Evolutionary conservation across 2,797 vertebrate species (phyloP).

Genomic region (Heterohyrax brucei): DNA sequence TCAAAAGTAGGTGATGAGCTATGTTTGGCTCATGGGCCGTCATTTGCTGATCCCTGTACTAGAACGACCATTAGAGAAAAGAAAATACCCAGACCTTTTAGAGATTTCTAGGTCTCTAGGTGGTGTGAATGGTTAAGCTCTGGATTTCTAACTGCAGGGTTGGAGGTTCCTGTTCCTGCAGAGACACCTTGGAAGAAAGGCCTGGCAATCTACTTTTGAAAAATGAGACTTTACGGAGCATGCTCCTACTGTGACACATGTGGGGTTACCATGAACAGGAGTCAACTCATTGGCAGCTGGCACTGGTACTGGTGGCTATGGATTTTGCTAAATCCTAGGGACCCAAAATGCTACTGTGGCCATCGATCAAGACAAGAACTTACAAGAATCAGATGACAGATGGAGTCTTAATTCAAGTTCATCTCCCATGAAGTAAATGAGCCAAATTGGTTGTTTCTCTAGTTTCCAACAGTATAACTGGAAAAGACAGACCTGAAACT

Average conservation of each 20-base stretch:
- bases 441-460: neutral
- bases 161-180: too few species aligned
- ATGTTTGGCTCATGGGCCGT: neutral
- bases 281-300: too few species aligned
- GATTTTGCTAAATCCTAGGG: neutral
- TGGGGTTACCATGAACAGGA: too few species aligned
- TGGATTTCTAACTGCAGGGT: too few species aligned
- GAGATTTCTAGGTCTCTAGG: neutral
- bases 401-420: neutral
- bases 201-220: too few species aligned
- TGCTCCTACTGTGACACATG: too few species aligned
- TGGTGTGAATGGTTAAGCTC: too few species aligned
- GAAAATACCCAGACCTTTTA: neutral
- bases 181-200: too few species aligned
- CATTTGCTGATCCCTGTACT: neutral
- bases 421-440: neutral
- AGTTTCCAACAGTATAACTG: constrained; percentile 2
- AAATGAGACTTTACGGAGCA: too few species aligned
- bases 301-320: neutral
- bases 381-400: neutral
- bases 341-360: neutral
- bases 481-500: neutral
- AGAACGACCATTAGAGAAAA: neutral
- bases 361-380: neutral
- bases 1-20: neutral